Base-by-base conservation (phyloP, 2,888 invertebrate genomes). In the Cecidostiba fungosa region DNA sequence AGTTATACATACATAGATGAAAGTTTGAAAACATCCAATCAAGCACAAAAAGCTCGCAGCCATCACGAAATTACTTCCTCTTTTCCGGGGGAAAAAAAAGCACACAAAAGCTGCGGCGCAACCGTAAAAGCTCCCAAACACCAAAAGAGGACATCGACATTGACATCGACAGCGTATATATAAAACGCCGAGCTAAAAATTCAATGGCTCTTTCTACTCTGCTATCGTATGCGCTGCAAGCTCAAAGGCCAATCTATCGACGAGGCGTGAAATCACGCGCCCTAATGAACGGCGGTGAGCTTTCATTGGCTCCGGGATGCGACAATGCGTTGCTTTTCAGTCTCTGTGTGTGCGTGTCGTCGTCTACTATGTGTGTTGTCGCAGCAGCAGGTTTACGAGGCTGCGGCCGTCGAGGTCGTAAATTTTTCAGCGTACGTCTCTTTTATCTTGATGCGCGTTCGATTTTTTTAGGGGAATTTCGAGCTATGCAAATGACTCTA, bases 181-280 rank as follows among this genome's bases (percentile, higher is more conserved):
- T 36, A 70, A 32, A 70, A 70, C 39, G 39, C n/a, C 36, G 39
- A n/a, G 72, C 39, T 23, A 36, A 72, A 39, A 72, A 72, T 39
- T 72, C 72, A 72, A 39, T 12, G 39, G 72, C 39, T 36, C 39
- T 39, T n/a, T n/a, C 32, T 19, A 1, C 69, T 19, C 16, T 12
- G 29, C 29, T 32, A 16, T 23, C 16, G 10, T 12, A 32, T 32
- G 29, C 26, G 69, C 32, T n/a, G 36, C 36, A 59, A 39, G 23
- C 72, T 72, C 72, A 39, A 72, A 72, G 23, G 70, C 70, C 70
- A 70, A 70, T 70, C 70, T 70, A 70, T 70, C 70, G 70, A 19
- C 70, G 70, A 70, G 36, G 70, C 70, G 70, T 70, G 70, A 70
- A 70, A 70, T 70, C 36, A 39, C 19, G 72, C 72, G 23, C 39